A percentile compares a stretch with the other conserved stretches of the same genome.
phyloP scores from a whole-genome alignment of 2,888 invertebrate genomes.

The Pachymerium ferrugineum region DNA sequence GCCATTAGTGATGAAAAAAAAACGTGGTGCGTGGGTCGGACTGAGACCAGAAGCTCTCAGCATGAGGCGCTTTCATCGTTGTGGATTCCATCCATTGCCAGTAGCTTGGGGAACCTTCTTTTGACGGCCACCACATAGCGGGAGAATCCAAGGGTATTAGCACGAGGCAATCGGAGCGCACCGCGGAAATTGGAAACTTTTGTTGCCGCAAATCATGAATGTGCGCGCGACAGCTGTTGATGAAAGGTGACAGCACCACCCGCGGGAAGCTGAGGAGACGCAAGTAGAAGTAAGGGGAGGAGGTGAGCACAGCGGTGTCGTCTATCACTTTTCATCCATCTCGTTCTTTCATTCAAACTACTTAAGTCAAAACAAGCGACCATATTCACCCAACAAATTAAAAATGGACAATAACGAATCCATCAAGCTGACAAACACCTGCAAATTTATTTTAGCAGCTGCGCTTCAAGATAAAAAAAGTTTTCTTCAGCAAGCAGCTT shows the following conservation, averaged over 20 bases:
- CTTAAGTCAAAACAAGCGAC: background rate
- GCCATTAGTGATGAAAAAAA: background rate
- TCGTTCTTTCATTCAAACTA: background rate
- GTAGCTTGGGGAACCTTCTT: background rate
- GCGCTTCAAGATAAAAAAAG: no score
- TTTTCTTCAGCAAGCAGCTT: no score
- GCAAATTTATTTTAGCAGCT: no score
- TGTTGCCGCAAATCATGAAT: constrained; percentile 27
- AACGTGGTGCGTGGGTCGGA: background rate
- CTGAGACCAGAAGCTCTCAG: constrained; percentile 3
- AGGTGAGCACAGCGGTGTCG: background rate
- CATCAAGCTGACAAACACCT: no score
- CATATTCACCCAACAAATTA: no score
- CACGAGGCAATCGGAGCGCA: constrained; percentile 25
- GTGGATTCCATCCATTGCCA: constrained; percentile 17
- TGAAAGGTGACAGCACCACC: constrained; percentile 24
- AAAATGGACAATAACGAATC: no score
- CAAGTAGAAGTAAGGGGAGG: background rate
- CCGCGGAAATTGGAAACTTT: constrained; percentile 24
- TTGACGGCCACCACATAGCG: constrained; percentile 17
- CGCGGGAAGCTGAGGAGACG: constrained; percentile 11
- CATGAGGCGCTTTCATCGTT: constrained; percentile 8
- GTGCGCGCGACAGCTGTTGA: constrained; percentile 27
- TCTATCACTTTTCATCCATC: constrained; percentile 9
- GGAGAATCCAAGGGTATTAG: constrained; percentile 23